Base-by-base conservation (phyloP, 2,888 invertebrate genomes). In the Cenopis cana region DNA sequence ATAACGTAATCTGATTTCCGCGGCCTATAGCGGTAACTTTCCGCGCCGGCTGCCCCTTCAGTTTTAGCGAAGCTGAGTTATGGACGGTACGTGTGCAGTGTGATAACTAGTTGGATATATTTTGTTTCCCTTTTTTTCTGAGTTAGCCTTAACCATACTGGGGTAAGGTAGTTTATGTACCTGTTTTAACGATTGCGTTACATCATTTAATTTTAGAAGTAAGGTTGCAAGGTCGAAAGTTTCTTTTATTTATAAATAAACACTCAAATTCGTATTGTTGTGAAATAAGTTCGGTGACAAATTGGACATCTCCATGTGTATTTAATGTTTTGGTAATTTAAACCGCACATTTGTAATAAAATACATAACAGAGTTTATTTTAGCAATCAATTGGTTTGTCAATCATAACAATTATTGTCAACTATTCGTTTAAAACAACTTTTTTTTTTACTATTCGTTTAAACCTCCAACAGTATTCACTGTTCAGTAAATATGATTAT, bases 1-100 rank as follows among this genome's bases (percentile, higher is more conserved):
- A 87, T 85, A 86, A 78, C 77, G 79, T 85, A 84, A 88, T 87
- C 86, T 76, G 79, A 84, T 81, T 83, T 80, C 79, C 74, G 75
- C 80, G 79, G 81, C 78, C 83, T 82, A 86, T 81, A 84, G 75
- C 14, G 46, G 46, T 75, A 80, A 79, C 80, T 78, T 79, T 82
- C 77, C 76, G 78, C 74, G 75, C 69, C 73, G 72, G 71, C 71
- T 73, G 74, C 76, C 75, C 74, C 66, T 70, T 73, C 64, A 74
- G 75, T 76, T 74, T 70, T 69, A 74, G 75, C 74, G 73, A 75
- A 68, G 69, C 71, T 71, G 60, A 66, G 56, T 76, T 78, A 85
- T 86, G 83, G 78, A 80, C 77, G 81, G 82, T 82, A 84, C 78
- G 84, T 82, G 77, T 77, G 73, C 77, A 76, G 75, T 78, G 74